phyloP scores from a whole-genome alignment of 2,113 vertebrate species.

The Cercopithecus mona region DNA sequence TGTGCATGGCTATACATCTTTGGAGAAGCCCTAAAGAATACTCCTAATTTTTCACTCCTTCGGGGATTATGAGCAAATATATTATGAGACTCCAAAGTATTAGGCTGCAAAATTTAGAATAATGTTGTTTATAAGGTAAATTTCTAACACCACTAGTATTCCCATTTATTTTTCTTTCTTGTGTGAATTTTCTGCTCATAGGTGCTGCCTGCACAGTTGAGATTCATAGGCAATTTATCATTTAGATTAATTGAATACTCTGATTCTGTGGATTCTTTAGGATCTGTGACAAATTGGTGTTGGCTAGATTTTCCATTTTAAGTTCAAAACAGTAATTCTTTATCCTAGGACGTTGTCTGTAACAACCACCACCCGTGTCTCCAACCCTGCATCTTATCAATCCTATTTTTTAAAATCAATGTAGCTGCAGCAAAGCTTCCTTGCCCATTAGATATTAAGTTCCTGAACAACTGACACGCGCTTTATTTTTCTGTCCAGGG shows the following conservation, averaged over 20 bases:
- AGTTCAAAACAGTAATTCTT: not conserved
- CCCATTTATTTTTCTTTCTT: slow-evolving; percentile 20
- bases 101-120: not conserved
- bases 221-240: not conserved
- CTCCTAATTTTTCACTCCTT: not conserved
- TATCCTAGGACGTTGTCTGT: not conserved
- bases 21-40: not conserved
- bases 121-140: not conserved
- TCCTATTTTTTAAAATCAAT: not conserved
- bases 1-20: not conserved
- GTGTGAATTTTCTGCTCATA: not conserved
- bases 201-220: not conserved
- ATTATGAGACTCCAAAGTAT: not conserved
- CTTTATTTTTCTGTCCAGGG: not conserved
- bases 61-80: not conserved
- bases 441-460: not conserved
- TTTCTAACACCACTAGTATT: not conserved
- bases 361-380: not conserved
- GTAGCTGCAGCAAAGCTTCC: not conserved
- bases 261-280: not conserved
- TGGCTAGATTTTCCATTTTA: not conserved
- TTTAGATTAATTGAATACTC: not conserved
- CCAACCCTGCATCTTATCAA: not conserved
- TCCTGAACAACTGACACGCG: fast-evolving
- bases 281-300: not conserved